These are phyloP conservation scores for Chironomus tentans DNA, from an alignment of 2,888 invertebrate species.

Conservation along the genomic window DNA sequence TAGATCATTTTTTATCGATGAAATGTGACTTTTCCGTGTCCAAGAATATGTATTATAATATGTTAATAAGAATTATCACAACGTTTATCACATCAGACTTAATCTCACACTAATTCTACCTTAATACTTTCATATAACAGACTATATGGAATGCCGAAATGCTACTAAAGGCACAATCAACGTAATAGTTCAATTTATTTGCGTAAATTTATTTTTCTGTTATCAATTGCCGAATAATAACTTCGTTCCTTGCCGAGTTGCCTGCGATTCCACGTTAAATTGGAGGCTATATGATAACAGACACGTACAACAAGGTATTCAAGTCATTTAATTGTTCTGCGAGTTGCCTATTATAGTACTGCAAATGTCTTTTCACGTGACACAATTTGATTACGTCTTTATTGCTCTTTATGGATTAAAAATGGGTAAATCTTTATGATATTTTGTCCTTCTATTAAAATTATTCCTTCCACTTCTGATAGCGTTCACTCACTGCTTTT, in stretches of 20 bases:
- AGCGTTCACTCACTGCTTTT: too few relatives aligned
- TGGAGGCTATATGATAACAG: constrained; percentile 2
- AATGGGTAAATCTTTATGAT: too few relatives aligned
- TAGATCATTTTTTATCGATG: constrained; percentile 36
- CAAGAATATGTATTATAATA: background rate
- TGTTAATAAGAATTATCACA: background rate
- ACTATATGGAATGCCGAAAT: background rate
- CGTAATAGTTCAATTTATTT: constrained; percentile 9
- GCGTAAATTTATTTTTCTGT: background rate
- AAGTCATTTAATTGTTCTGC: background rate
- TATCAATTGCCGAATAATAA: constrained; percentile 19
- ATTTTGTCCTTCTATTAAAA: too few relatives aligned
- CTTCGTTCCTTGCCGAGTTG: background rate
- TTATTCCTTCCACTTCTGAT: too few relatives aligned
- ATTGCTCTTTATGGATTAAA: too few relatives aligned
- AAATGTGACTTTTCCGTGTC: background rate
- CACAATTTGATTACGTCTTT: too few relatives aligned
- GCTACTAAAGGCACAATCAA: background rate
- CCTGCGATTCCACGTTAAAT: background rate
- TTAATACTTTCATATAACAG: background rate
- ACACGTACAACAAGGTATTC: background rate
- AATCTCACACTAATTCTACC: background rate
- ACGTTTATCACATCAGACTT: background rate
- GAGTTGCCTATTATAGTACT: background rate
- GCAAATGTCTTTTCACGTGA: background rate